Evolutionary conservation across 2,113 vertebrate genomes (phyloP).

Genomic region (Ranitomeya imitator): DNA sequence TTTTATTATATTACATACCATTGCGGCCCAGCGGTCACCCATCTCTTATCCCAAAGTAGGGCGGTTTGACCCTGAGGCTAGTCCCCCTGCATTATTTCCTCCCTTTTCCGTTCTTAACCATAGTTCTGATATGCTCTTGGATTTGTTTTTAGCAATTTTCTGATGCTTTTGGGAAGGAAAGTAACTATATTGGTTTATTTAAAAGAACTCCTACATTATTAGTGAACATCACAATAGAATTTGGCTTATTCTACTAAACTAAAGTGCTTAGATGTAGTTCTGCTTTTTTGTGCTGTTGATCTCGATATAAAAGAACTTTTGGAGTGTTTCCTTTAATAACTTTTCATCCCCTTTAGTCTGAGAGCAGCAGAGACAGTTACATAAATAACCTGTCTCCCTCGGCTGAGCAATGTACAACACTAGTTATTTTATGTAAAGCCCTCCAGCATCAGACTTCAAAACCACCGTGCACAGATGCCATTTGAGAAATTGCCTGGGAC

Average conservation of each 20-base stretch:
- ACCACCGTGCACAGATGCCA: constrained; percentile 11
- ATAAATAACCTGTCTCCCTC: constrained; percentile 36
- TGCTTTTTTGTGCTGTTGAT: not conserved
- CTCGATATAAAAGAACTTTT: not conserved
- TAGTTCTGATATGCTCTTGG: too few species aligned
- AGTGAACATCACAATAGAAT: not conserved
- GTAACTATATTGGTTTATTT: not conserved
- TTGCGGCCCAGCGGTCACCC: too few species aligned
- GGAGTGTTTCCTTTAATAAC: constrained; percentile 23
- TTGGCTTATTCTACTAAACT: not conserved
- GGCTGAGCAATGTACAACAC: constrained; percentile 34
- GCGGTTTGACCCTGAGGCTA: too few species aligned
- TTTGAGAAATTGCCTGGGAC: constrained; percentile 39
- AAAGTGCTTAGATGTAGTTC: not conserved
- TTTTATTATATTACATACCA: too few species aligned
- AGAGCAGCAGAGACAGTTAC: constrained; percentile 16
- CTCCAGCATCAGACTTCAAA: constrained; percentile 17
- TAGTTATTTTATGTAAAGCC: constrained; percentile 37
- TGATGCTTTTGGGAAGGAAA: too few species aligned
- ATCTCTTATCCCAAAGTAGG: too few species aligned
- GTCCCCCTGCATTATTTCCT: not conserved
- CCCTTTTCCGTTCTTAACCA: not conserved
- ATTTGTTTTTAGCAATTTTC: too few species aligned
- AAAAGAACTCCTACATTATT: not conserved
- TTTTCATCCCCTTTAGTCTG: constrained; percentile 7